Evolutionary conservation across 1,140 invertebrate species (phyloP).

Genomic region (Drosophila equinoxialis): DNA sequence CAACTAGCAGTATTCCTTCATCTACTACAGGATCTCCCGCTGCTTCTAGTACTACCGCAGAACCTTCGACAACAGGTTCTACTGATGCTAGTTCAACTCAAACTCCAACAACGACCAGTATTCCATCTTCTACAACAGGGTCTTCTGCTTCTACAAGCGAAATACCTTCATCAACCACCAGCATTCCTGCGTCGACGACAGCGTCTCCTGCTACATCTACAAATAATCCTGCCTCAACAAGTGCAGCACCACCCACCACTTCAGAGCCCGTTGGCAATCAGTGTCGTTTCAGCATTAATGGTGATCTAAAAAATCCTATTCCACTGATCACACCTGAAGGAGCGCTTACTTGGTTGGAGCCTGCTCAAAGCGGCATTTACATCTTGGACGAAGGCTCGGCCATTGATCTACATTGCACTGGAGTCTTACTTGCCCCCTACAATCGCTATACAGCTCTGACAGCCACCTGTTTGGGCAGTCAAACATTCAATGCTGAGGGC

Average conservation of each 20-base stretch:
- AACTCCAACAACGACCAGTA: not conserved
- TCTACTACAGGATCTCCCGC: not conserved
- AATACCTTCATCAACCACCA: conserved; percentile 4
- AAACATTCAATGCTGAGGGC: conserved; percentile 51
- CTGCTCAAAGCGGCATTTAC: conserved; percentile 51
- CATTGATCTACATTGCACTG: conserved; percentile 67
- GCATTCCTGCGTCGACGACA: not conserved
- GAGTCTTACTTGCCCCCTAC: conserved; percentile 49
- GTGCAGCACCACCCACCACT: conserved; percentile 15
- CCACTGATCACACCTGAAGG: conserved; percentile 60
- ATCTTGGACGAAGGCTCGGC: conserved; percentile 43
- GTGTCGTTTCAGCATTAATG: conserved; percentile 64
- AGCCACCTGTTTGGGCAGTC: conserved; percentile 49
- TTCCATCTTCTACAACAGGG: conserved; percentile 16
- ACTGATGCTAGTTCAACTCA: not conserved
- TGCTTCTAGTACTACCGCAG: not conserved
- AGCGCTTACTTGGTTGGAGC: conserved; percentile 55
- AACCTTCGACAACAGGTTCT: not conserved
- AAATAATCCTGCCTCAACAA: conserved; percentile 11
- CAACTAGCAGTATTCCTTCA: conserved; percentile 2
- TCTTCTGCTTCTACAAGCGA: conserved; percentile 1
- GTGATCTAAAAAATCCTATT: conserved; percentile 64
- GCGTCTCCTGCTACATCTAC: not conserved
- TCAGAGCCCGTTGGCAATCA: conserved; percentile 33
- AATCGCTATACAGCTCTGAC: conserved; percentile 58